Evolutionary conservation across 2,113 vertebrate genomes (phyloP).

Genomic region (Corydoras sp.): DNA sequence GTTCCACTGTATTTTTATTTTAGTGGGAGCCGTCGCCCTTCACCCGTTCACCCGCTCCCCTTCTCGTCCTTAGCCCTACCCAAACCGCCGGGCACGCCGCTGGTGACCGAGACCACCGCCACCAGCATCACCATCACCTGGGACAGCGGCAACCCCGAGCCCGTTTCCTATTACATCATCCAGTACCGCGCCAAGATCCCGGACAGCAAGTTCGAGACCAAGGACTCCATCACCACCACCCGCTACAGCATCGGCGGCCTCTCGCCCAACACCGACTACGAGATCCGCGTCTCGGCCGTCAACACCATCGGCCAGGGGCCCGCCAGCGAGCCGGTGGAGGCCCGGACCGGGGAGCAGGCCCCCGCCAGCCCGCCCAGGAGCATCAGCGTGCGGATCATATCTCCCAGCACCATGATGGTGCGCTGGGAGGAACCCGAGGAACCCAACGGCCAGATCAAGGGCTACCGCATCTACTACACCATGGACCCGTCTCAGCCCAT

Average conservation of each 20-base stretch:
- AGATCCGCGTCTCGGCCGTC: constrained; percentile 91
- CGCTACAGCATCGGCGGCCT: constrained; percentile 97
- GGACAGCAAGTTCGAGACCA: constrained; percentile 88
- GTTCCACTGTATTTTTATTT: too few species aligned
- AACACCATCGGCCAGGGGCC: constrained; percentile 97
- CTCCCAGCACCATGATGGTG: constrained; percentile 91
- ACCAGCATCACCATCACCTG: constrained; percentile 98
- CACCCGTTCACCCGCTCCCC: too few species aligned
- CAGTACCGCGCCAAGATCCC: constrained; percentile 92
- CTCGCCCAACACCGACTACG: constrained; percentile 95
- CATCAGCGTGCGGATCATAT: constrained; percentile 89
- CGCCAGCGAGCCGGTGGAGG: constrained; percentile 88
- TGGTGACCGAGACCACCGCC: constrained; percentile 94
- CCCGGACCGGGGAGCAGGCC: constrained; percentile 90
- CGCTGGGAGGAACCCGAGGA: constrained; percentile 97
- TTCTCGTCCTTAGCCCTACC: constrained; percentile 74
- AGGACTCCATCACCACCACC: constrained; percentile 95
- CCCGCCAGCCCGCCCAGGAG: constrained; percentile 90
- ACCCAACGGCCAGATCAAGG: constrained; percentile 92
- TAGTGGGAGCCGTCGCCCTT: too few species aligned
- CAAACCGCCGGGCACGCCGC: constrained; percentile 87
- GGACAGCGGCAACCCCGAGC: constrained; percentile 97
- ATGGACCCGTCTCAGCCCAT: constrained; percentile 87
- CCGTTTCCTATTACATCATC: constrained; percentile 91
- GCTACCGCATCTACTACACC: constrained; percentile 92